Evolutionary conservation across 2,888 invertebrate genomes (phyloP), one percentile per base, ranked within the genome.

Genomic region (Mycalesis mineus): DNA sequence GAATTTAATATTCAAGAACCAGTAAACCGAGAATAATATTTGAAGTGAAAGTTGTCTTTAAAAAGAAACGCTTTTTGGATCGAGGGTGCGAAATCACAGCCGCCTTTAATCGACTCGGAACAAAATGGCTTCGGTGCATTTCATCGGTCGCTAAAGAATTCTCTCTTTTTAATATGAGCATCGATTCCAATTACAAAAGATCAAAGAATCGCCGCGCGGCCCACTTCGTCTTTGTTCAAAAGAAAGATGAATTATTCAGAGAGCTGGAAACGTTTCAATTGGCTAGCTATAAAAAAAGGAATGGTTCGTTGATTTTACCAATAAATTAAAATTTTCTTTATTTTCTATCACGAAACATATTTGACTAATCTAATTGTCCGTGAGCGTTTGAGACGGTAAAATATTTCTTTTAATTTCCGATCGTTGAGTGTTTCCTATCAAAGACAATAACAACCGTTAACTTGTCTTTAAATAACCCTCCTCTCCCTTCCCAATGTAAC

Each of bases 111-210:
- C 84, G 84, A 75, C 83, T 84, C 77, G 75, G 78, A 36, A 82
- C 77, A 75, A 82, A 86, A 84, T 84, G 84, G 85, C 84, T 84
- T 82, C 81, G 84, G 77, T 88, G 88, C 87, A 88, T 87, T 87
- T 86, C 84, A 84, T 84, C 83, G 82, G 81, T 78, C 72, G 78
- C 73, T 76, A 80, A 82, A 81, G 84, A 84, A 83, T 82, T 85
- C 86, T 80, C 78, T 87, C 87, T 87, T 88, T 89, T 88, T 88
- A 89, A 88, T 88, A 88, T 86, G 88, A 88, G 88, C 89, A 89
- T 89, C 89, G 89, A 89, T 89, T 89, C 86, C 88, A 89, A 89
- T 89, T 89, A 89, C 89, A 89, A 89, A 89, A 89, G 89, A 89
- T 89, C 89, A 89, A 89, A 89, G 89, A 88, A 88, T 89, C 86